Base-by-base conservation (phyloP, 2,888 invertebrate genomes). In the Cataglyphis rosenhaueri region DNA sequence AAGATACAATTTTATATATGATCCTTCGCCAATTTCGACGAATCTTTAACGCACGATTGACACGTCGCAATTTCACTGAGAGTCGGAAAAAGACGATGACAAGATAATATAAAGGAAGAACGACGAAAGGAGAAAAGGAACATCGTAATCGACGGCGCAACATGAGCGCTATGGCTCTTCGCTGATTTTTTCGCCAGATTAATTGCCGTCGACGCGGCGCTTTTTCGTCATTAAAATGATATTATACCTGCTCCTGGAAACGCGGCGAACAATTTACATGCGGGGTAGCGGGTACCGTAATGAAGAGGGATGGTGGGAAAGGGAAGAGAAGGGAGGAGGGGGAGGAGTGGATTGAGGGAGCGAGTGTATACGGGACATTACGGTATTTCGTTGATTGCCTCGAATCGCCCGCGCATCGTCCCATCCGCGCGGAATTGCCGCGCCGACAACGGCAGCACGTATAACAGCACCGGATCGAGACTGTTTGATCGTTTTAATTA, bases 221-320 rank as follows among this genome's bases (percentile, higher is more conserved):
- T 91, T 92, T 92, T 91, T 92, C 91, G 91, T 92, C 92, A 93
- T 93, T 93, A 93, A 92, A 92, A 94, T 91, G 92, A 93, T 94
- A 93, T 93, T 94, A 93, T 92, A 91, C 90, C 86, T 81, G 88
- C 88, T 87, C 86, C 86, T 88, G 90, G 91, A 92, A 92, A 90
- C 88, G 85, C 74, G 85, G 88, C 89, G 90, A 90, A 92, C 92
- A 92, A 93, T 93, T 93, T 92, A 91, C 91, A 92, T 90, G 92
- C 84, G 84, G 82, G 87, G 84, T 83, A 64, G 81, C 74, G 84
- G 85, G 74, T 68, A 48, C 62, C 74, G 29, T 88, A 78, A 85
- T 86, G 81, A 81, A 75, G 82, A 78, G 81, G 71, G 62, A 76
- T 73, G 52, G n/a, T 8, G 32, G 66, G 41, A 62, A 9, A 83